Percentiles rank a stretch among this genome's conserved stretches.
Conservation (phyloP, 2,888 invertebrate genomes). For the Harpagoxenus sublaevis region DNA sequence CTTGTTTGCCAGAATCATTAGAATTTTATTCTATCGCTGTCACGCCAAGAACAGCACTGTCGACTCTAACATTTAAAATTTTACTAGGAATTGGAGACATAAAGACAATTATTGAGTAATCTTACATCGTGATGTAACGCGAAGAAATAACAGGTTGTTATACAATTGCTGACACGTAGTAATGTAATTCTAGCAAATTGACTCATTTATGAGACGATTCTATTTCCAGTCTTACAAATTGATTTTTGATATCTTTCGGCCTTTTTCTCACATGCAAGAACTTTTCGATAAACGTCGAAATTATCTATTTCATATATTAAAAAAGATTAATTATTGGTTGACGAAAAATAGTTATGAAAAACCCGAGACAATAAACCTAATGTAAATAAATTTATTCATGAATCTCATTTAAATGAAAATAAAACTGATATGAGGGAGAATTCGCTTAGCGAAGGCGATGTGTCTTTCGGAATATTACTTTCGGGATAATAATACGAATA, state of each 20-base stretch:
- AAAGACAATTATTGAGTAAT: slow-evolving; percentile 2
- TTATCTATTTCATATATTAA: background rate
- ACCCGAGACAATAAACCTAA: slow-evolving; percentile 21
- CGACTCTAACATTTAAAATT: background rate
- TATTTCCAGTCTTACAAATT: background rate
- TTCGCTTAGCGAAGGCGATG: slow-evolving; percentile 45
- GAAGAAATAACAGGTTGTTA: background rate
- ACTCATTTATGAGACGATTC: background rate
- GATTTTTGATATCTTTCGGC: background rate
- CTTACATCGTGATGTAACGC: background rate
- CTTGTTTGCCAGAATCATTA: slow-evolving; percentile 27
- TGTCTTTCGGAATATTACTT: slow-evolving; percentile 53
- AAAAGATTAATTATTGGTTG: slow-evolving; percentile 8
- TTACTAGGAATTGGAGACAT: background rate
- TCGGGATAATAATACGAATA: slow-evolving; percentile 62
- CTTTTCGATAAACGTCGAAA: background rate
- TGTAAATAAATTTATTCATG: slow-evolving; percentile 51
- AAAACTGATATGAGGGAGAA: slow-evolving; percentile 32
- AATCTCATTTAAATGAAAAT: slow-evolving; percentile 48
- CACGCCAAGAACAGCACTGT: background rate
- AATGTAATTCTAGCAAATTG: background rate
- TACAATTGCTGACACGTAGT: background rate
- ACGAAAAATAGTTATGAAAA: slow-evolving; percentile 10
- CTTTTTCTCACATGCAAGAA: background rate
- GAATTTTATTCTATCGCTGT: slow-evolving; percentile 29